A percentile compares a stretch with the other conserved stretches of the same genome.
These are phyloP conservation scores for Ardeotis arabs DNA, from an alignment of 2,113 vertebrate species.

Conservation along the genomic window DNA sequence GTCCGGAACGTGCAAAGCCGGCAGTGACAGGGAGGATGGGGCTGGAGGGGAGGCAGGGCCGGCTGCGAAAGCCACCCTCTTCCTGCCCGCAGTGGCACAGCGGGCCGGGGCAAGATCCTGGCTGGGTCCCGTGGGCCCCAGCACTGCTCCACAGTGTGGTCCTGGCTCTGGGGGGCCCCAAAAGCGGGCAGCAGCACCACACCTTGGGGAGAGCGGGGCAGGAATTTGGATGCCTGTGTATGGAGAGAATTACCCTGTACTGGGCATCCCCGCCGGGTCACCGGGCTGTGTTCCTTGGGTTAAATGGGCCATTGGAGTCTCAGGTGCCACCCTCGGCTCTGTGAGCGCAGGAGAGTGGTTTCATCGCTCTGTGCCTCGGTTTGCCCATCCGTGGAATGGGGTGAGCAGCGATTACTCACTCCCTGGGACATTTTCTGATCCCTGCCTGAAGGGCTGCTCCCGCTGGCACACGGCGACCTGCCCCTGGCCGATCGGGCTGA, in stretches of 20 bases:
- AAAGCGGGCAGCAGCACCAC: background rate
- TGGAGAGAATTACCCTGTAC: background rate
- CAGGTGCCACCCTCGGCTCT: background rate
- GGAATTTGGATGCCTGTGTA: background rate
- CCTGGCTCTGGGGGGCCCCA: background rate
- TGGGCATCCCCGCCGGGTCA: background rate
- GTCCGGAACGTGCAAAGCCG: background rate
- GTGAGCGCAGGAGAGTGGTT: background rate
- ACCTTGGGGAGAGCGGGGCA: background rate
- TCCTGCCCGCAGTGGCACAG: background rate
- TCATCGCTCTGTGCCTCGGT: background rate
- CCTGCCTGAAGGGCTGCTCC: background rate
- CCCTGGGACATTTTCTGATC: background rate
- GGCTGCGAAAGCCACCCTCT: background rate
- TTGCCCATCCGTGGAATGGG: background rate
- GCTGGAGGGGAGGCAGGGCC: background rate
- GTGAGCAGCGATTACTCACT: background rate
- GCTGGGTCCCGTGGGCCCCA: background rate
- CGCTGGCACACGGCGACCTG: background rate
- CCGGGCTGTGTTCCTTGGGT: background rate
- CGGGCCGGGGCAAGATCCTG: fast-evolving
- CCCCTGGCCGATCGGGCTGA: background rate
- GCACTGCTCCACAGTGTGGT: background rate
- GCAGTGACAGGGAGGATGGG: background rate
- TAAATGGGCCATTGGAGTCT: background rate